Conservation (phyloP, 2,888 invertebrate genomes). For the Lottia gigantea region DNA sequence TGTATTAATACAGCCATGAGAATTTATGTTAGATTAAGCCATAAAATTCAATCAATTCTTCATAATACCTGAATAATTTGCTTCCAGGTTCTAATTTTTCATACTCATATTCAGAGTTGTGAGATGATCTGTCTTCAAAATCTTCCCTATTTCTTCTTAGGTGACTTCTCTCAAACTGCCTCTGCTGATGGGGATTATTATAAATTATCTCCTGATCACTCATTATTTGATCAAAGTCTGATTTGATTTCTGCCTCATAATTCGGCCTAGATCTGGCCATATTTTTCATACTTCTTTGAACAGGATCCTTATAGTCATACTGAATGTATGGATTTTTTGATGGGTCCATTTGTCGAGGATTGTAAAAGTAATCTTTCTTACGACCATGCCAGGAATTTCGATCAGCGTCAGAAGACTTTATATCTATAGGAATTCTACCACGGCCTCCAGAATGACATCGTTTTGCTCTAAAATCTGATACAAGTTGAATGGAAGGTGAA, state of each 20-base stretch:
- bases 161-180: conserved; percentile 4
- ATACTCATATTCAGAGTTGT: conserved; percentile 20
- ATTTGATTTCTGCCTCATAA: background rate
- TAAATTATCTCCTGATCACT: background rate
- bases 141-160: conserved; percentile 7
- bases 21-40: too few relatives aligned
- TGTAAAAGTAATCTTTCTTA: background rate
- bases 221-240: background rate
- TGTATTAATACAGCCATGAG: too few relatives aligned
- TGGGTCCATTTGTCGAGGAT: conserved; percentile 21
- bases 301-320: conserved; percentile 29
- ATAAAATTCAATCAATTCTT: too few relatives aligned
- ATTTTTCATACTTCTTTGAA: conserved; percentile 24
- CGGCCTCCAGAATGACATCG: conserved; percentile 28
- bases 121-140: background rate
- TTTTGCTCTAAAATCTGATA: too few relatives aligned
- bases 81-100: conserved; percentile 30
- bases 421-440: conserved; percentile 20
- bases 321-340: conserved; percentile 25
- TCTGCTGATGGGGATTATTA: background rate
- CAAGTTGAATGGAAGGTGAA: background rate
- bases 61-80: too few relatives aligned
- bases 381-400: conserved; percentile 8
- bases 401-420: conserved; percentile 24
- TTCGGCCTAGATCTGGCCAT: background rate